Evolutionary conservation across 1,140 invertebrate species (phyloP), one percentile per base, ranked within the genome.

Genomic region (Zaprionus capensis): DNA sequence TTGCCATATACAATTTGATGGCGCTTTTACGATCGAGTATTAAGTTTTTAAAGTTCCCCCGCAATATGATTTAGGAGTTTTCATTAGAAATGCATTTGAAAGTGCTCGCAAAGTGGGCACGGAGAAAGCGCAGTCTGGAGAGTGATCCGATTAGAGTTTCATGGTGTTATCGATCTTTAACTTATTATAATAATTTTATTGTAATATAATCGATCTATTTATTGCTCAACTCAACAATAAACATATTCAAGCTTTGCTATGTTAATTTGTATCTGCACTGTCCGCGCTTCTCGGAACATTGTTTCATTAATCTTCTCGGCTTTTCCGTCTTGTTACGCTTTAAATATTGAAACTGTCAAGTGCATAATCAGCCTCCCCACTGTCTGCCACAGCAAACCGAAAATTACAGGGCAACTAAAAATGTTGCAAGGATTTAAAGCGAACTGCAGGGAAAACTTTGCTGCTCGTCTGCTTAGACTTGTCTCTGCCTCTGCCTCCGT

Each of bases 301-400:
- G 53, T 51, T 71, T 71, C 77, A 86, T 86, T 86, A 80, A 88
- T 87, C 84, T 86, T 80, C 5, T 7, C 14, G 46, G 61, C 62
- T 51, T 62, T 55, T 34, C 63, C 67, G 20, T 55, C 73, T 86
- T 80, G 80, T 87, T 87, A 68, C 53, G 73, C 64, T 73, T 80
- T 82, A 87, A 87, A 87, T 87, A 83, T 87, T 82, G 84, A 82
- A 80, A 83, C 77, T 87, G 83, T 83, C 80, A 88, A 80, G 63
- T 70, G 67, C 81, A 87, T 86, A 87, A 86, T 82, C 84, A 77
- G 46, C 20, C 46, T 49, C 38, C 41, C 41, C 41, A 17, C 41
- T 17, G 41, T 71, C 62, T 80, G 38, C 53, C 68, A 28, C 31
- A 56, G 14, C 46, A 49, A 65, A 28, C 44, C 44, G 26, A 53